Percentiles rank a stretch among this genome's conserved stretches.
Conservation (phyloP, 2,113 vertebrate species). For the Australoheros scitulus region DNA sequence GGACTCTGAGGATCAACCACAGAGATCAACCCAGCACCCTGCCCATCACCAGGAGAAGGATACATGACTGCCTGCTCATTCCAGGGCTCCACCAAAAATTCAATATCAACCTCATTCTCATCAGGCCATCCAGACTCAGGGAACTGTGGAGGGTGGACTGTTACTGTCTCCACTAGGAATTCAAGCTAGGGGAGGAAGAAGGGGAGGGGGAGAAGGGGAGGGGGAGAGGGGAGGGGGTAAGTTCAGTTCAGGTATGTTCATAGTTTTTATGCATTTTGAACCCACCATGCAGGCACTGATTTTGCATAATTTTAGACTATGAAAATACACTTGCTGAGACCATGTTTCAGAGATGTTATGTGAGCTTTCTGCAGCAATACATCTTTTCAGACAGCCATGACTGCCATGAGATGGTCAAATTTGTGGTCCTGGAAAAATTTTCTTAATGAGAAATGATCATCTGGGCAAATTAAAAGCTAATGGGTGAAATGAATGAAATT, state of each 20-base stretch:
- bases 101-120: neutral
- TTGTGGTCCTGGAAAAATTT: no score
- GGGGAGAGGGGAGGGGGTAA: neutral
- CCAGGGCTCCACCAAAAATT: conserved; percentile 17
- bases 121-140: neutral
- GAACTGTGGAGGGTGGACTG: neutral
- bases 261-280: neutral
- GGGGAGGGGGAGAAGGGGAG: neutral
- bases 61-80: neutral
- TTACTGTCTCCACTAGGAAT: conserved; percentile 6
- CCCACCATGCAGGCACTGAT: neutral
- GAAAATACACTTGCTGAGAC: neutral
- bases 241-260: neutral
- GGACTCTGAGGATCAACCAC: conserved; percentile 33
- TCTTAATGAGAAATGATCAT: no score
- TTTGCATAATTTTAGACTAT: neutral
- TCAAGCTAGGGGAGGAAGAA: conserved; percentile 46
- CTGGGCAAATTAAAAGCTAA: no score
- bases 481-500: no score
- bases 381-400: no score
- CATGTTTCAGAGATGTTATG: no score
- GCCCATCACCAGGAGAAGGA: neutral
- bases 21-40: neutral
- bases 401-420: no score
- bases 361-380: no score